Conservation (phyloP, 2,888 invertebrate genomes). For the Temnothorax rugatulus region DNA sequence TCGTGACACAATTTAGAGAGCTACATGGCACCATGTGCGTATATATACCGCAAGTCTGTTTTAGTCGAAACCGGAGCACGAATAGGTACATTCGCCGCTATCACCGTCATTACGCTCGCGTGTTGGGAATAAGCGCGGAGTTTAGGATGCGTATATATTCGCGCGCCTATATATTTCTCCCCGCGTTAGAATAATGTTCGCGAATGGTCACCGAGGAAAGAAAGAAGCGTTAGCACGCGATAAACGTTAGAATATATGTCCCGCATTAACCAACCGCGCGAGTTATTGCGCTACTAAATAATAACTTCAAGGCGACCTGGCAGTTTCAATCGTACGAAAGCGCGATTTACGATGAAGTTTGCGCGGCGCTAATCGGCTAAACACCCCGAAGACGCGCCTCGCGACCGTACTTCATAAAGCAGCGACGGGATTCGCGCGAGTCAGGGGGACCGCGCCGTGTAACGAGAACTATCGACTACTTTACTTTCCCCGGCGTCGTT, state of each 20-base stretch:
- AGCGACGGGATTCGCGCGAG: conserved; percentile 17
- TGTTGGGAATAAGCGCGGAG: conserved; percentile 7
- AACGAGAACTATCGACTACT: conserved; percentile 36
- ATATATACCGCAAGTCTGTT: neutral
- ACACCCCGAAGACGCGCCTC: conserved; percentile 22
- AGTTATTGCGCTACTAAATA: conserved; percentile 24
- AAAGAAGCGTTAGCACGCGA: conserved; percentile 9
- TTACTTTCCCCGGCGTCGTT: conserved; percentile 10
- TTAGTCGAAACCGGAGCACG: conserved; percentile 10
- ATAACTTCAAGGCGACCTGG: conserved; percentile 25
- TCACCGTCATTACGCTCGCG: conserved; percentile 9
- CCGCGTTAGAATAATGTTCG: conserved; percentile 16
- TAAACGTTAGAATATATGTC: conserved; percentile 19
- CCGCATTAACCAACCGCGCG: conserved; percentile 1
- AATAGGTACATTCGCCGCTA: conserved; percentile 3
- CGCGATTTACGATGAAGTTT: conserved; percentile 28
- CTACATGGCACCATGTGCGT: neutral
- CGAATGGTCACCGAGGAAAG: neutral
- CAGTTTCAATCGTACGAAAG: conserved; percentile 27
- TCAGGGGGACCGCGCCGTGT: conserved; percentile 16
- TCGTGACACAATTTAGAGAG: neutral
- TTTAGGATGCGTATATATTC: conserved; percentile 11
- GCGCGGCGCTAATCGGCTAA: conserved; percentile 14
- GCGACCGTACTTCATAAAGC: conserved; percentile 29
- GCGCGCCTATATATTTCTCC: neutral